Percentiles rank a stretch among this genome's conserved stretches.
phyloP scores from a whole-genome alignment of 2,113 vertebrate species.

The Amblyornis subalaris region DNA sequence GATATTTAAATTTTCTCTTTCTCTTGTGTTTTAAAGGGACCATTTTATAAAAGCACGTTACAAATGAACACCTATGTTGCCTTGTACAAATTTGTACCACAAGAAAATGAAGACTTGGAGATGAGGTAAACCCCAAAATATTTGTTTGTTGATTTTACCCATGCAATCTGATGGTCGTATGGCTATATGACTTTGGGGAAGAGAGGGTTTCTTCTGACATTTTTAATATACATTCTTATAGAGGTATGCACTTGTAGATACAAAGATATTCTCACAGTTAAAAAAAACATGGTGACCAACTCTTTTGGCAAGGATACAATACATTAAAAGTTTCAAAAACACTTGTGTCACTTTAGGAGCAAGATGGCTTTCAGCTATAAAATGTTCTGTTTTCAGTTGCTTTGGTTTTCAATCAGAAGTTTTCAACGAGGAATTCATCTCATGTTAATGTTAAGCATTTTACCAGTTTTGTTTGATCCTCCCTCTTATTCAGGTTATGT shows the following conservation, averaged over 20 bases:
- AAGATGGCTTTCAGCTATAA: not conserved
- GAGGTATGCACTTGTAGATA: not conserved
- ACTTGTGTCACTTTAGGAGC: not conserved
- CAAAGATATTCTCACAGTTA: not conserved
- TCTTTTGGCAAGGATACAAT: not conserved
- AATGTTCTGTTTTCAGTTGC: not conserved
- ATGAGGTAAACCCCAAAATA: slow-evolving; percentile 79
- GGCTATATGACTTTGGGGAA: not conserved
- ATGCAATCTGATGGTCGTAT: not conserved
- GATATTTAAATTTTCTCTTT: not conserved
- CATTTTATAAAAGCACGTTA: slow-evolving; percentile 77
- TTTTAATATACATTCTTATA: not conserved
- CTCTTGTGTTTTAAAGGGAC: slow-evolving; percentile 56
- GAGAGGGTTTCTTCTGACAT: not conserved
- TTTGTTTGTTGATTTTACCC: not conserved
- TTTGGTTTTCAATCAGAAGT: not conserved
- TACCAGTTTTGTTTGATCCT: not conserved
- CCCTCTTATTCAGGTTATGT: not conserved
- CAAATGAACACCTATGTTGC: slow-evolving; percentile 91
- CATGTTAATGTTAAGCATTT: not conserved
- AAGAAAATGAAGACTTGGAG: slow-evolving; percentile 92
- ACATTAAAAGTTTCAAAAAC: not conserved
- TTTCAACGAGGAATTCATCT: not conserved
- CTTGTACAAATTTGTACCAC: slow-evolving; percentile 91
- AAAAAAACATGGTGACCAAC: not conserved